Conservation (phyloP, 2,797 vertebrate species). For the Alosa sapidissima region DNA sequence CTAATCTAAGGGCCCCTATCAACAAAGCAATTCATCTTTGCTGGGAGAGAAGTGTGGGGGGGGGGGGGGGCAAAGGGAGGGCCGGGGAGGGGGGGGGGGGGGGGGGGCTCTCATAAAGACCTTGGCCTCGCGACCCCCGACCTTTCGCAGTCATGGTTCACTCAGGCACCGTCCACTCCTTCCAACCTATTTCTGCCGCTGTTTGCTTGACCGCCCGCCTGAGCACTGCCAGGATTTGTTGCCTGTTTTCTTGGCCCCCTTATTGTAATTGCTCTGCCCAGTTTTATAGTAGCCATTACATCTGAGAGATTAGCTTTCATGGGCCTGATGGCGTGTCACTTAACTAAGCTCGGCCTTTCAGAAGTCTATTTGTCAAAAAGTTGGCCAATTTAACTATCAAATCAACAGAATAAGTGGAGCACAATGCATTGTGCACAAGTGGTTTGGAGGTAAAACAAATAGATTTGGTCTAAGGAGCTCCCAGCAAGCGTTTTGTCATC, state of each 20-base stretch:
- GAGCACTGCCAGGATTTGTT: constrained; percentile 87
- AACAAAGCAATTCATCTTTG: constrained; percentile 47
- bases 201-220: constrained; percentile 84
- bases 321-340: constrained; percentile 79
- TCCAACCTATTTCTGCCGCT: constrained; percentile 82
- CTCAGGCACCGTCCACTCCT: constrained; percentile 71
- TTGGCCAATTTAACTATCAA: constrained; percentile 71
- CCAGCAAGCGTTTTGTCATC: constrained; percentile 65
- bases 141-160: constrained; percentile 76
- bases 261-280: constrained; percentile 82
- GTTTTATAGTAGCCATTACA: constrained; percentile 88
- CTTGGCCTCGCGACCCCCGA: constrained; percentile 81
- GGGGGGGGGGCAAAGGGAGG: constrained; percentile 27
- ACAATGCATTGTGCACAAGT: constrained; percentile 53
- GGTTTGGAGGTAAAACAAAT: constrained; percentile 40
- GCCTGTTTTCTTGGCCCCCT: constrained; percentile 84
- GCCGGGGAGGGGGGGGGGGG: constrained; percentile 27
- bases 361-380: constrained; percentile 52
- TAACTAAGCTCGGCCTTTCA: constrained; percentile 58
- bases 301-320: constrained; percentile 84
- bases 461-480: constrained; percentile 56
- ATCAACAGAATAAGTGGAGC: constrained; percentile 67
- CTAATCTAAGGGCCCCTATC: constrained; percentile 35
- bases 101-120: constrained; percentile 69
- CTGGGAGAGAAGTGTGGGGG: constrained; percentile 18